phyloP scores from a whole-genome alignment of 35 echinoderm and acorn worm species.

The Heliocidaris tuberculata region DNA sequence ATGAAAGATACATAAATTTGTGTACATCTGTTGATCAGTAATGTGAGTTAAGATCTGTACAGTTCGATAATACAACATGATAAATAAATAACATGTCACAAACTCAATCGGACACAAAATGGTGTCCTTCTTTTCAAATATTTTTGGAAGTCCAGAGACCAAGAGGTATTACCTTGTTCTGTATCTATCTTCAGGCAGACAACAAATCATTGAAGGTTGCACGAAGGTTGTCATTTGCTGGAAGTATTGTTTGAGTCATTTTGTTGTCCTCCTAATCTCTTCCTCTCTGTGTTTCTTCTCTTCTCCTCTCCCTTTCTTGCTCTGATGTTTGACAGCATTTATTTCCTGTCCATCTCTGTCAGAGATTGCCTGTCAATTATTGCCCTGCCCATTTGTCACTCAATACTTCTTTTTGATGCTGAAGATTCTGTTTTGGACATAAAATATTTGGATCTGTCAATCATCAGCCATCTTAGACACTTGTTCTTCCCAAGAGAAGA shows the following conservation, averaged over 20 bases:
- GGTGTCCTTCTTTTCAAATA: no score
- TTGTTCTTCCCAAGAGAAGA: not conserved
- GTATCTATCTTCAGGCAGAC: not conserved
- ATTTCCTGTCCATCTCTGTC: not conserved
- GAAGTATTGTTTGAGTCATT: not conserved
- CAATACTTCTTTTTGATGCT: not conserved
- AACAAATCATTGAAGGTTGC: not conserved
- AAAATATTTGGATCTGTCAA: not conserved
- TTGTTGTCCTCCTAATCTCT: not conserved
- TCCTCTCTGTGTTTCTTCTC: not conserved
- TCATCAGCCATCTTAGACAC: not conserved
- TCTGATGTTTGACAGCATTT: not conserved
- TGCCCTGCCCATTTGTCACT: not conserved
- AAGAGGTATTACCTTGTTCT: no score
- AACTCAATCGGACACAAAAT: no score
- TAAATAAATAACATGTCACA: no score
- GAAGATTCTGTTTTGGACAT: not conserved
- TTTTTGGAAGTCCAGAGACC: no score
- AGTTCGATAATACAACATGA: no score
- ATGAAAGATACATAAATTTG: no score
- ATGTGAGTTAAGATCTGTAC: no score
- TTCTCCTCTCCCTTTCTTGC: not conserved
- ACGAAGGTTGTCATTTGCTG: not conserved
- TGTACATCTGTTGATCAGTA: no score
- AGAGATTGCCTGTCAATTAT: not conserved